These are phyloP conservation scores for Rhorus exstirpatorius DNA, from an alignment of 2,888 invertebrate genomes.

Conservation along the genomic window DNA sequence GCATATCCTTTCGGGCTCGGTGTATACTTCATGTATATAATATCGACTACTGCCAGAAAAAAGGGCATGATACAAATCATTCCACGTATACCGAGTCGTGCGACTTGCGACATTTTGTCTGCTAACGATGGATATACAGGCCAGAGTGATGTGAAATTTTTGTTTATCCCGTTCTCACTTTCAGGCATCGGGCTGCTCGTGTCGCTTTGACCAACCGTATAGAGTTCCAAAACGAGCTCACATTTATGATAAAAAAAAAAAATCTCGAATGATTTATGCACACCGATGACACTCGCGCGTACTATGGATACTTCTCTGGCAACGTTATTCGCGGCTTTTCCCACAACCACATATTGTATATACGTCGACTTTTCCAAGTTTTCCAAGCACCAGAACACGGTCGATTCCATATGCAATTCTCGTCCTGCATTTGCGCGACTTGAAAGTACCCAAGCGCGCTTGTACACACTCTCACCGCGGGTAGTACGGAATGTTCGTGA, in stretches of 20 bases:
- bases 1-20: conserved; percentile 21
- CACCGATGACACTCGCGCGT: conserved; percentile 8
- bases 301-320: conserved; percentile 25
- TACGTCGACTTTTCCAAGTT: conserved; percentile 35
- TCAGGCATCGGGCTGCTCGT: conserved; percentile 9
- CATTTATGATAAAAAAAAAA: conserved; percentile 23
- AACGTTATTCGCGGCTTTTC: conserved; percentile 9
- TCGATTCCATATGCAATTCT: conserved; percentile 11
- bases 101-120: no score
- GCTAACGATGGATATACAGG: no score
- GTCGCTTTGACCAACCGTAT: conserved; percentile 31
- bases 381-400: conserved; percentile 36
- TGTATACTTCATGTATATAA: not conserved
- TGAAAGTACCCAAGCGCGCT: conserved; percentile 18
- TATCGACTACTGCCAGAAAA: not conserved
- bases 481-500: conserved; percentile 36
- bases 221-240: conserved; percentile 23
- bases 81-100: not conserved
- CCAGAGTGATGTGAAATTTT: no score
- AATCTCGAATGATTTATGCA: conserved; percentile 29
- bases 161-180: no score
- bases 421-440: conserved; percentile 6
- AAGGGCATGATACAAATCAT: not conserved
- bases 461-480: conserved; percentile 10
- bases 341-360: conserved; percentile 3